Percentiles rank a stretch among this genome's conserved stretches.
Evolutionary conservation across 2,888 invertebrate genomes (phyloP).

Genomic region (Eupithecia inturbata): DNA sequence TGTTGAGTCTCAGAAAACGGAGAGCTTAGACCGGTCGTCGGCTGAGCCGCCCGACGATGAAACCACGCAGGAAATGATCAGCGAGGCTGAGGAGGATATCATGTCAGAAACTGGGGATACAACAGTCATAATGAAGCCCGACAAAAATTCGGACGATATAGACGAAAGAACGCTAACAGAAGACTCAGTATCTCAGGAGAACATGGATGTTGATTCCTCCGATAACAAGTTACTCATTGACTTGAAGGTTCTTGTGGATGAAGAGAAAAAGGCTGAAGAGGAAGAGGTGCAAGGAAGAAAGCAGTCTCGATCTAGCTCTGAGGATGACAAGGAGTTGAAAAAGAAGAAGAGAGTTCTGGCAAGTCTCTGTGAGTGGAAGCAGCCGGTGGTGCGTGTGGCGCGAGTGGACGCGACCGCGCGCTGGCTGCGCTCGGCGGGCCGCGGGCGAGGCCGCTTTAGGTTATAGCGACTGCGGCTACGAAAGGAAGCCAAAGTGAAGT

Average conservation of each 20-base stretch:
- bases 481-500: constrained; percentile 32
- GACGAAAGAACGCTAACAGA: constrained; percentile 45
- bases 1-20: constrained; percentile 60
- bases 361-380: constrained; percentile 76
- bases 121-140: constrained; percentile 49
- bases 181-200: constrained; percentile 44
- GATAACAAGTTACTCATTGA: constrained; percentile 56
- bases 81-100: constrained; percentile 65
- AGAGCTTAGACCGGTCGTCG: constrained; percentile 67
- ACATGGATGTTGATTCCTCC: constrained; percentile 47
- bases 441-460: constrained; percentile 53
- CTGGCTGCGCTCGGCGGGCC: constrained; percentile 67
- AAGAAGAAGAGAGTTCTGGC: constrained; percentile 65
- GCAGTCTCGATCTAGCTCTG: constrained; percentile 57
- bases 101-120: constrained; percentile 59
- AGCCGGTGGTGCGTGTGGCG: constrained; percentile 87
- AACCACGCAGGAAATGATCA: constrained; percentile 63
- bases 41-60: constrained; percentile 67
- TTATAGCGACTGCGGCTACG: constrained; percentile 55
- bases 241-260: constrained; percentile 57
- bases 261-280: constrained; percentile 52
- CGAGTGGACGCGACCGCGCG: constrained; percentile 81
- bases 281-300: constrained; percentile 50
- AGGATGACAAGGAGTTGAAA: constrained; percentile 62
- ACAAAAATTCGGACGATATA: constrained; percentile 50